Evolutionary conservation across 2,113 vertebrate species (phyloP), one percentile per base, ranked within the genome.

Genomic region (Hippopotamus amphibius): DNA sequence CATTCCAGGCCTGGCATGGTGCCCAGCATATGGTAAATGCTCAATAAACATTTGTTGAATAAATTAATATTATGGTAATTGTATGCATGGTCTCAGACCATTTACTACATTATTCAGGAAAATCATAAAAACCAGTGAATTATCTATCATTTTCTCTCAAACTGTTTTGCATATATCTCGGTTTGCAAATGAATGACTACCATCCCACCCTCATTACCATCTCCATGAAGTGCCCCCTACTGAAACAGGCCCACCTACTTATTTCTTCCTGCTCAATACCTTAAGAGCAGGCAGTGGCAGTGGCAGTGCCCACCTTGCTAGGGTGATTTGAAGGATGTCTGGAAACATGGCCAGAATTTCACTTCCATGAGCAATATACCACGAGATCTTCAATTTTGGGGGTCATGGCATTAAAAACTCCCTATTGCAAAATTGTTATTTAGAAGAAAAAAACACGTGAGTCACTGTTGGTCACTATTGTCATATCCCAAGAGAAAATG

Each of bases 11-110:
- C 80, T 90, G 90, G 84, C 90, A 94, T n/a, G 17, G 17, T 92
- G 80, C 88, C 90, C 69, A 92, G 79, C 80, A 84, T 93, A 94
- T 94, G 93, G 93, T 96, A 97, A 96, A 94, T 91, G 53, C 57
- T 96, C 90, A 96, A 94, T 94, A 97, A 97, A 97, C 97, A 97
- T 84, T 96, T 97, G 69, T 88, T 26, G 26, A 97, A 77, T 86
- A 92, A 95, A 90, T 96, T 96, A 95, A 83, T 57, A 96, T 95
- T 87, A 96, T 96, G 88, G 50, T 95, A 96, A 98, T 95, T 55
- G 57, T 83, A 97, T 93, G 87, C 55, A 85, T 12, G 59, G 87
- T 83, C 71, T 95, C 69, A 77, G 90, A 91, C 84, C 85, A 96
- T 87, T 97, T 96, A 72, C 57, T 89, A 46, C 43, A 93, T 93